Evolutionary conservation across 2,888 invertebrate genomes (phyloP).

Genomic region (Temnothorax rugatulus): DNA sequence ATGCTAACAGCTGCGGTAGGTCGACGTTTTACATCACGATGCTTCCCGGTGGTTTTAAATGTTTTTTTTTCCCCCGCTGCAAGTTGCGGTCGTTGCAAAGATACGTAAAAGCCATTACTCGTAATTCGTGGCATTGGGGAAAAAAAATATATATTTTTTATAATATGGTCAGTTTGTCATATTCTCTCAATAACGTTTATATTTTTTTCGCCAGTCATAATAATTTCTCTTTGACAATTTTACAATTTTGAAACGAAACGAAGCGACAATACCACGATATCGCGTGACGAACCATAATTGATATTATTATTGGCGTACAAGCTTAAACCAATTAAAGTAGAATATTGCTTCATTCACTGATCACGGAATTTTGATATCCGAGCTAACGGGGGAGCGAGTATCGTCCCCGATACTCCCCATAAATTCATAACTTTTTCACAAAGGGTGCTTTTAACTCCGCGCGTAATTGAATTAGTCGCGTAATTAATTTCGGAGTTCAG

Average conservation of each 20-base stretch:
- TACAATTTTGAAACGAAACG: not conserved
- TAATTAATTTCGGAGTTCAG: conserved; percentile 53
- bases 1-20: conserved; percentile 38
- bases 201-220: not conserved
- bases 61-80: not conserved
- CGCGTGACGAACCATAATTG: not conserved
- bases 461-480: conserved; percentile 54
- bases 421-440: conserved; percentile 59
- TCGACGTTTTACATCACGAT: conserved; percentile 12
- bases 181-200: not conserved
- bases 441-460: conserved; percentile 50
- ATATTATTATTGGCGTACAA: conserved; percentile 19
- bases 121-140: not conserved
- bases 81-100: not conserved
- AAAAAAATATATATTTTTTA: not conserved
- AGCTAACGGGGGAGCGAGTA: not conserved
- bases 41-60: conserved; percentile 2
- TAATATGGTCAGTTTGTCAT: not conserved
- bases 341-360: conserved; percentile 42
- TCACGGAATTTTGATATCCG: conserved; percentile 35
- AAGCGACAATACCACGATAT: not conserved
- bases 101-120: conserved; percentile 7
- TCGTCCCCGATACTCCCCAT: conserved; percentile 37
- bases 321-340: conserved; percentile 17
- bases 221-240: not conserved